These are phyloP conservation scores for Denticeps clupeoides DNA, from an alignment of 2,797 vertebrate genomes.

Conservation along the genomic window DNA sequence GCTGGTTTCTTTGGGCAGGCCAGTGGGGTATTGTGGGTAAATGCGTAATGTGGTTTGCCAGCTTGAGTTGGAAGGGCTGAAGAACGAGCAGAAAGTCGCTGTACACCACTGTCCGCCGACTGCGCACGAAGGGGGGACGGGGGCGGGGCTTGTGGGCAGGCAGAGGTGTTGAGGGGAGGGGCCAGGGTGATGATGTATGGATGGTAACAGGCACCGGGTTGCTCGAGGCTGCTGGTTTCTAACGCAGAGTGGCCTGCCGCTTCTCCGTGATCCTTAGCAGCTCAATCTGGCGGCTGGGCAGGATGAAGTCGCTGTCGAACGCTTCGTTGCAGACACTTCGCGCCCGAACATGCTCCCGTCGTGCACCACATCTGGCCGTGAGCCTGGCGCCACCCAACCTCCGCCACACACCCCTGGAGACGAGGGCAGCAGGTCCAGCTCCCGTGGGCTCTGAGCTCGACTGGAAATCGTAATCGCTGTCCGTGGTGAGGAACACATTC, in stretches of 20 bases:
- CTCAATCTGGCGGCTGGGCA: conserved; percentile 82
- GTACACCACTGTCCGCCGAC: conserved; percentile 70
- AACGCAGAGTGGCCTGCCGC: conserved; percentile 77
- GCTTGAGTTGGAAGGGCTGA: conserved; percentile 27
- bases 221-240: conserved; percentile 84
- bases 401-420: conserved; percentile 54
- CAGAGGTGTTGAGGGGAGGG: conserved; percentile 47
- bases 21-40: conserved; percentile 76
- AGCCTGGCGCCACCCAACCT: conserved; percentile 38
- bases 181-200: conserved; percentile 34
- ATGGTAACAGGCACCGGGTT: conserved; percentile 44
- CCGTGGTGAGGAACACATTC: conserved; percentile 83
- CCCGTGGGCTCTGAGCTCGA: conserved; percentile 73
- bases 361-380: conserved; percentile 54
- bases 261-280: conserved; percentile 82
- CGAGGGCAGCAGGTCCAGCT: conserved; percentile 72
- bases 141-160: conserved; percentile 21
- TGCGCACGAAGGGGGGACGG: conserved; percentile 47
- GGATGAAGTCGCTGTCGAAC: conserved; percentile 82
- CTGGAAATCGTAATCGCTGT: conserved; percentile 83
- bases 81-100: conserved; percentile 51
- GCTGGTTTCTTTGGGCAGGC: conserved; percentile 76
- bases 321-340: conserved; percentile 43
- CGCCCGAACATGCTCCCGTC: conserved; percentile 32
- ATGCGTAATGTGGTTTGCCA: conserved; percentile 66